Conservation (phyloP, 2,113 vertebrate genomes). For the Smithornis capensis region DNA sequence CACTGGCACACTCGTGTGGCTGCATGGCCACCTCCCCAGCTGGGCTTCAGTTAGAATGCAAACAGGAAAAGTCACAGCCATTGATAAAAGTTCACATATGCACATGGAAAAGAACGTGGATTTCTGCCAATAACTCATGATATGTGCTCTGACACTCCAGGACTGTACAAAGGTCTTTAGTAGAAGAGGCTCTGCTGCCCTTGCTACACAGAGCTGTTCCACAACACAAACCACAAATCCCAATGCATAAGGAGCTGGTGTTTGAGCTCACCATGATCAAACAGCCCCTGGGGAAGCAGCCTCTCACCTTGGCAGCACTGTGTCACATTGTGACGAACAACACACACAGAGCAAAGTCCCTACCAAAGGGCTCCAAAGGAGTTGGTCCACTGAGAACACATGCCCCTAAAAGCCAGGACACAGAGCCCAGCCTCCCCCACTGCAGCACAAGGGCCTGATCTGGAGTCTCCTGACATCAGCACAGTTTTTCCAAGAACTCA, state of each 20-base stretch:
- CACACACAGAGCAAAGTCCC: rapidly evolving
- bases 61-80: background rate
- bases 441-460: background rate
- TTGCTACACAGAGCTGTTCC: background rate
- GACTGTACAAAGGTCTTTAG: background rate
- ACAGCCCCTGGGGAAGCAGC: background rate
- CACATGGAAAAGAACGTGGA: background rate
- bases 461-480: background rate
- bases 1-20: rapidly evolving
- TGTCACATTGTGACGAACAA: background rate
- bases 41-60: background rate
- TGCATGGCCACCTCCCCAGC: background rate
- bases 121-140: background rate
- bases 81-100: background rate
- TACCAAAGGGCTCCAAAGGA: background rate
- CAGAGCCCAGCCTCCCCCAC: rapidly evolving
- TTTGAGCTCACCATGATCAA: background rate
- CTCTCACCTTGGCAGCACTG: background rate
- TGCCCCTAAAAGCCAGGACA: background rate
- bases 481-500: background rate
- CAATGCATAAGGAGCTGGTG: background rate
- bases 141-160: background rate
- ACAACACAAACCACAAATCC: background rate
- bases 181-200: background rate
- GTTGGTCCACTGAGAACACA: rapidly evolving